Conservation (phyloP, 2,888 invertebrate genomes). For the Synergus gifuensis region DNA sequence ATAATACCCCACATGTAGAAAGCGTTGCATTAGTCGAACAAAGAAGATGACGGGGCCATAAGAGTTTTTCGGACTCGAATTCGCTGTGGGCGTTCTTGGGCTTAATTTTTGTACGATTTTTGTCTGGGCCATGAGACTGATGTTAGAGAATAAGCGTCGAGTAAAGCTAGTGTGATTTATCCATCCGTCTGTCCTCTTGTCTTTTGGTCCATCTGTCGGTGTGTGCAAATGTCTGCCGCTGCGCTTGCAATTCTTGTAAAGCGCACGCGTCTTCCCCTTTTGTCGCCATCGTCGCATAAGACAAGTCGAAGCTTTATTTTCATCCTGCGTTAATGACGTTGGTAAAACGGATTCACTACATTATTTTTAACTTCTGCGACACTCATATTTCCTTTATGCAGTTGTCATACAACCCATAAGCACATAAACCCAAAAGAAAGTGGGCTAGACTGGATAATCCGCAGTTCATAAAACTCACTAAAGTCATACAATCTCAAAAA, state of each 20-base stretch:
- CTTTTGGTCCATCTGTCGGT: constrained; percentile 54
- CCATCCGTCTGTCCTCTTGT: constrained; percentile 52
- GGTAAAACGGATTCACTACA: constrained; percentile 52
- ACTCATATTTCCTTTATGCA: constrained; percentile 33
- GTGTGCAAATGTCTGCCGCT: constrained; percentile 20
- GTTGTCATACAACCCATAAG: constrained; percentile 20
- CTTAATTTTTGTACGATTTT: constrained; percentile 70
- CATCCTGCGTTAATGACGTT: constrained; percentile 65
- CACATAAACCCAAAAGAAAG: not conserved
- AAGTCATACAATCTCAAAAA: too few relatives aligned
- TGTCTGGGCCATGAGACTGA: constrained; percentile 62
- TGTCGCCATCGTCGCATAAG: constrained; percentile 34
- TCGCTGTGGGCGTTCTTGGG: constrained; percentile 60
- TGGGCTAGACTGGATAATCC: not conserved
- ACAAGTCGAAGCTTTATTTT: constrained; percentile 60
- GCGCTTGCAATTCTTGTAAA: constrained; percentile 25
- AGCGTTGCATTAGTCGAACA: constrained; percentile 5
- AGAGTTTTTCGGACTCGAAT: constrained; percentile 13
- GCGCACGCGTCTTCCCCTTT: constrained; percentile 45
- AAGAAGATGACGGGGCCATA: constrained; percentile 12
- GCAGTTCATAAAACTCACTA: not conserved
- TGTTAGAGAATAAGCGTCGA: constrained; percentile 52
- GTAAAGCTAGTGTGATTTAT: constrained; percentile 67
- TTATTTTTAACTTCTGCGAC: constrained; percentile 52
- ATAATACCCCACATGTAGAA: not conserved